These are phyloP conservation scores for Pediacus dermestoides DNA, from an alignment of 2,888 invertebrate genomes.

Conservation along the genomic window DNA sequence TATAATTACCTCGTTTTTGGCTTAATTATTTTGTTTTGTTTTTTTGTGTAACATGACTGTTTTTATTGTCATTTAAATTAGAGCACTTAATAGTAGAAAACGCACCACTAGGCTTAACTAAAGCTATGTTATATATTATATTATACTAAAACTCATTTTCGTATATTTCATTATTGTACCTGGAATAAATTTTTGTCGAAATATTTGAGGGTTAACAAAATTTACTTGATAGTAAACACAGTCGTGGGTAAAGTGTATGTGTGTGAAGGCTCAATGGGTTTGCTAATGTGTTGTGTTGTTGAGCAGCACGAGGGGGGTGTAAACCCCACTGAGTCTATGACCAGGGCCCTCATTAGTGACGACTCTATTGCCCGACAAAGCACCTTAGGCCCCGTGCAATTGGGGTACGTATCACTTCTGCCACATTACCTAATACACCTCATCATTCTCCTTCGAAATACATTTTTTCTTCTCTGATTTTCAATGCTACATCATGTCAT, in stretches of 20 bases:
- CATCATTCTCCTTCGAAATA: too few species aligned
- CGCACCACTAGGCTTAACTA: too few species aligned
- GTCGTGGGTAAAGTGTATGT: slow-evolving; percentile 25
- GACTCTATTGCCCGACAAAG: slow-evolving; percentile 80
- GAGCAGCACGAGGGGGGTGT: slow-evolving; percentile 89
- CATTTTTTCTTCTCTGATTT: too few species aligned
- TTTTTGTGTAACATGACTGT: slow-evolving; percentile 28
- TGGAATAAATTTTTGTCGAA: neutral
- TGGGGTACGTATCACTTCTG: slow-evolving; percentile 79
- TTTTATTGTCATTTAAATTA: too few species aligned
- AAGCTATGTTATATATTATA: too few species aligned
- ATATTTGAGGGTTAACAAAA: neutral
- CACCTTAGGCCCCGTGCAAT: slow-evolving; percentile 85
- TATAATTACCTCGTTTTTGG: too few species aligned
- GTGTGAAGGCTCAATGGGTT: slow-evolving; percentile 37
- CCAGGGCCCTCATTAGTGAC: slow-evolving; percentile 91
- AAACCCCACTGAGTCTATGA: slow-evolving; percentile 92
- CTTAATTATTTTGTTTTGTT: too few species aligned
- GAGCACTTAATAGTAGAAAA: too few species aligned
- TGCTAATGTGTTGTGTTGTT: slow-evolving; percentile 54
- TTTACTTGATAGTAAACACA: slow-evolving; percentile 22
- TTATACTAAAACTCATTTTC: too few species aligned
- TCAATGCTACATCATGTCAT: too few species aligned
- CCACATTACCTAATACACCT: slow-evolving; percentile 18
- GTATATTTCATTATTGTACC: too few species aligned